phyloP scores from a whole-genome alignment of 2,797 vertebrate species.

The Kryptolebias ocellatus region DNA sequence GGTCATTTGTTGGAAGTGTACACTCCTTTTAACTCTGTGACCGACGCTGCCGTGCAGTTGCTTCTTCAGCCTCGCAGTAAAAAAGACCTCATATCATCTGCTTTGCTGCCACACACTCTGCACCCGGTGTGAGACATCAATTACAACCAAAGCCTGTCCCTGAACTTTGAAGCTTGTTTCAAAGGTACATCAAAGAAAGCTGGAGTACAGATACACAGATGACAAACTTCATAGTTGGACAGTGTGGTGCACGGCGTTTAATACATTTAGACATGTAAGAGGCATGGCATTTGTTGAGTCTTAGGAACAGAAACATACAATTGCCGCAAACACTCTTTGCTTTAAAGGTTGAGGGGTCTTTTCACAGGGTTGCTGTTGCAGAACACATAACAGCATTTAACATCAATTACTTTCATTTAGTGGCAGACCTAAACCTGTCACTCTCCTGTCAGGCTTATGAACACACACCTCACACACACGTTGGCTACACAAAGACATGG shows the following conservation, averaged over 20 bases:
- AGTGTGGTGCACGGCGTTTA: constrained; percentile 14
- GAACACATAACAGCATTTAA: background rate
- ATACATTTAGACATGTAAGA: constrained; percentile 1
- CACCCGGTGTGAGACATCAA: constrained; percentile 52
- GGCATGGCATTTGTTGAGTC: constrained; percentile 7
- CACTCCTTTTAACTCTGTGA: constrained; percentile 61
- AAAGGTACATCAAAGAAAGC: constrained; percentile 68
- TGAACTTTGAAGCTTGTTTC: constrained; percentile 73
- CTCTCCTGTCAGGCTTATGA: constrained; percentile 44
- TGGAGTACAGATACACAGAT: constrained; percentile 29
- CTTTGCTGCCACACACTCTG: constrained; percentile 19
- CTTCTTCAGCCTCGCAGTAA: constrained; percentile 39
- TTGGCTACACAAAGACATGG: constrained; percentile 8
- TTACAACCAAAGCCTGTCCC: constrained; percentile 35
- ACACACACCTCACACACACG: background rate
- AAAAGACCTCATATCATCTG: constrained; percentile 41
- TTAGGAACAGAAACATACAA: background rate
- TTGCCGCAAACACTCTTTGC: too few species aligned
- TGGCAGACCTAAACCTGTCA: constrained; percentile 34
- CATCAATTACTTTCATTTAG: constrained; percentile 21
- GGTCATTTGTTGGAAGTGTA: constrained; percentile 59
- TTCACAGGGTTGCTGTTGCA: background rate
- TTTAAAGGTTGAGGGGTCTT: background rate
- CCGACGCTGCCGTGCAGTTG: constrained; percentile 35
- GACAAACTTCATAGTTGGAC: constrained; percentile 24